Conservation (phyloP, 2,113 vertebrate species). For the Podocnemis expansa region DNA sequence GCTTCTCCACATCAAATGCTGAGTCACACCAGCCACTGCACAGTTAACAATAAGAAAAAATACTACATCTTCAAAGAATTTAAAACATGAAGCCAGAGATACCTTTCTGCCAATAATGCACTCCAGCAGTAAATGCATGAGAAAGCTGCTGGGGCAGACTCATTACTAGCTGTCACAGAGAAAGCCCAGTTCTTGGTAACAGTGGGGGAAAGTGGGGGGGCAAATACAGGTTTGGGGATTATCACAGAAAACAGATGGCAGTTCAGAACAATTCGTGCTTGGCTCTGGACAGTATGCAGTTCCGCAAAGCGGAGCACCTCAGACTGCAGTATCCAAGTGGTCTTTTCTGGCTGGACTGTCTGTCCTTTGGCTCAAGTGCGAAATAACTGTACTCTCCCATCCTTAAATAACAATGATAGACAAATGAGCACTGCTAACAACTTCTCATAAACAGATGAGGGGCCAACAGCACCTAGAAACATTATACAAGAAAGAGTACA, state of each 20-base stretch:
- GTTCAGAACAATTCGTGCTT: background rate
- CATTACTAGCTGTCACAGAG: background rate
- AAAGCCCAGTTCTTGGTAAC: background rate
- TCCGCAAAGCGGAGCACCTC: background rate
- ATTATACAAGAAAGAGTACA: slow-evolving; percentile 34
- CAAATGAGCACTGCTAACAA: slow-evolving; percentile 42
- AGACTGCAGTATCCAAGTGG: slow-evolving; percentile 4
- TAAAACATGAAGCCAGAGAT: background rate
- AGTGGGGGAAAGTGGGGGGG: background rate
- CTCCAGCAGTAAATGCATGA: background rate
- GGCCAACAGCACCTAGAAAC: background rate
- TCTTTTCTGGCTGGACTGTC: slow-evolving; percentile 57
- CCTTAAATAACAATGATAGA: slow-evolving; percentile 56
- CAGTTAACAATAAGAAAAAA: background rate
- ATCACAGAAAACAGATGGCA: background rate
- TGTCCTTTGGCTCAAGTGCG: slow-evolving; percentile 49
- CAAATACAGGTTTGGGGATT: slow-evolving; percentile 19
- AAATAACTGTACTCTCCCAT: slow-evolving; percentile 60
- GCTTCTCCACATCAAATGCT: background rate
- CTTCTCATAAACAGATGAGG: slow-evolving; percentile 30
- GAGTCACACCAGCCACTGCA: background rate
- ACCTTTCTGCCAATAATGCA: background rate
- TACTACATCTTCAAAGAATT: background rate
- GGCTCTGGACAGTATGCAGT: slow-evolving; percentile 43
- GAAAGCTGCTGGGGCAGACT: background rate